Conservation (phyloP, 2,797 vertebrate genomes). For the Pseudomugil tenellus region DNA sequence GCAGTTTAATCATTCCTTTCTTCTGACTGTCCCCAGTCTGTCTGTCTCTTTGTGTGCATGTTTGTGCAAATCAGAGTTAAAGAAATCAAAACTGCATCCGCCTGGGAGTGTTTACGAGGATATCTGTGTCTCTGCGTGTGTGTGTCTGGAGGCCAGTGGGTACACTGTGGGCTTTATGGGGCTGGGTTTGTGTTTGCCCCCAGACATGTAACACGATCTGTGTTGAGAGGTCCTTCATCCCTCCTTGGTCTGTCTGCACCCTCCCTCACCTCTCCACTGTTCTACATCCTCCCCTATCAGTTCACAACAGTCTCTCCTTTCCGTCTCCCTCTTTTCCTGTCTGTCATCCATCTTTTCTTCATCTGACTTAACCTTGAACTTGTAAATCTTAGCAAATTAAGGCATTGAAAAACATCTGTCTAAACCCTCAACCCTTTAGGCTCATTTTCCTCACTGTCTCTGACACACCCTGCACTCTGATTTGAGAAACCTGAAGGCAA, state of each 20-base stretch:
- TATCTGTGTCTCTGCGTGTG: conserved; percentile 45
- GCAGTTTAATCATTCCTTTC: not conserved
- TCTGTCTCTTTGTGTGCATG: not conserved
- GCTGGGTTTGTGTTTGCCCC: conserved; percentile 48
- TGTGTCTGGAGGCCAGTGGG: conserved; percentile 65
- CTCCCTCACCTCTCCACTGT: conserved; percentile 29
- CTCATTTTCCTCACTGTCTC: not conserved
- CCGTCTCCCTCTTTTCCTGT: conserved; percentile 43
- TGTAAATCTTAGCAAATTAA: conserved; percentile 21
- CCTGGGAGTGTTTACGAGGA: conserved; percentile 43
- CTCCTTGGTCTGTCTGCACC: conserved; percentile 64
- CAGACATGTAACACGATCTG: conserved; percentile 71
- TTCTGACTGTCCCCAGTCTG: not conserved
- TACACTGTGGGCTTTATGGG: conserved; percentile 69
- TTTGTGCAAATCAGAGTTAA: not conserved
- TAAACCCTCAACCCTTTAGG: conserved; percentile 4
- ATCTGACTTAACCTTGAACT: conserved; percentile 10
- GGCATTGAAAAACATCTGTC: conserved; percentile 15
- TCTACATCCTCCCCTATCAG: conserved; percentile 17
- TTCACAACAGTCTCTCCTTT: conserved; percentile 55
- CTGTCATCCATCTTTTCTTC: conserved; percentile 15
- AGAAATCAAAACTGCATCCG: conserved; percentile 44
- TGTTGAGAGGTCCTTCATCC: conserved; percentile 57
- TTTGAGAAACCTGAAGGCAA: conserved; percentile 40
- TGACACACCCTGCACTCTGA: conserved; percentile 39